Evolutionary conservation across 2,797 vertebrate species (phyloP), one percentile per base, ranked within the genome.

Genomic region (Nannoperca australis): DNA sequence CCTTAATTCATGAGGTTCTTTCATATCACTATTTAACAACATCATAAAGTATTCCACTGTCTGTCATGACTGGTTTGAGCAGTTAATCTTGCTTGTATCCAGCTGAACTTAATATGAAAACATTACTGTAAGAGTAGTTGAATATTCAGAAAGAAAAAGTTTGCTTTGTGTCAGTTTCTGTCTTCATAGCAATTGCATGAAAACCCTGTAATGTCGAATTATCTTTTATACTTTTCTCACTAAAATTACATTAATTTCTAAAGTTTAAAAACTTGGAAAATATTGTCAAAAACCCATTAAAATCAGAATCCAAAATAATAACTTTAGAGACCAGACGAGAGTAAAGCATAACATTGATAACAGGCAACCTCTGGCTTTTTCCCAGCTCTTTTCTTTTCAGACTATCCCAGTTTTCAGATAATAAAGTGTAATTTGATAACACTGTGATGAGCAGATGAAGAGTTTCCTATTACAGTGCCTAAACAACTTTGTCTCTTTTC

Each of bases 21-120:
- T 81, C 38, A 40, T 12, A 56, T 74, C 73, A 36, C 49, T 83
- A 73, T 88, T 85, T 83, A 86, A 88, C 72, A 55, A 38, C 36
- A 44, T 73, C 79, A 59, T 55, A 36, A 60, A 50, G 69, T 51
- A 62, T 62, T 53, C 71, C 78, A 71, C 80, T 76, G 64, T 79
- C 30, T 36, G 40, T 60, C 38, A 7, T 47, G 53, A 74, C n/a
- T 8, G 6, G n/a, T 75, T 84, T 58, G 42, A 75, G 44, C 27
- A 73, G 54, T 64, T 81, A 62, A 47, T 78, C 36, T 65, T 47
- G 32, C 55, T 71, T 70, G 38, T 38, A 30, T 73, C 40, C 60
- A 56, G 56, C 30, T 73, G 18, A 83, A 40, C 58, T 71, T 45
- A n/a, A 65, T 72, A 58, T 67, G 22, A 14, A 27, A 45, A 55